Base-by-base conservation (phyloP, 2,113 vertebrate species). In the Crotalus horridus region DNA sequence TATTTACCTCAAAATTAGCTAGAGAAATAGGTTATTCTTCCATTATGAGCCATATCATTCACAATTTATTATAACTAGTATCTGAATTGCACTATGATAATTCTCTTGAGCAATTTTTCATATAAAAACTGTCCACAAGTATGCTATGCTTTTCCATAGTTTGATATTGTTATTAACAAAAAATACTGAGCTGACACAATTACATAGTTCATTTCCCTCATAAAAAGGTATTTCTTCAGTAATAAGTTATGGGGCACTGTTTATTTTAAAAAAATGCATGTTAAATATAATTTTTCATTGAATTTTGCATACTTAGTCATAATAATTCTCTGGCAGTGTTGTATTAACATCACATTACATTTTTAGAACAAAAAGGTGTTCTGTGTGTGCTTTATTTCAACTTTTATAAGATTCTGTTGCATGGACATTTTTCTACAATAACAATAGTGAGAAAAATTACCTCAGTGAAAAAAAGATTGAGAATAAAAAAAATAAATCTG, bases 281-380 rank as follows among this genome's bases (percentile, higher is more conserved):
- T 91, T 93, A 89, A 91, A 88, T 86, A 93, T 91, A 59, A 91
- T 96, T 95, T 97, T 96, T 96, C 94, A 95, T 39, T 88, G 74
- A 85, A 74, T 24, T 91, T 93, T 90, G 95, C 97, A 91, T 93
- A 96, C 95, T 93, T 94, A 96, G 95, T 95, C 96, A 96, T 88
- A 88, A 20, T 93, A 90, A 91, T 43, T 85, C 85, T 96, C 93
- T 95, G 58, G 94, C 92, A 94, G 43, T 95, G 95, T 94, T 92
- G 95, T 56, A 91, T 91, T 94, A 88, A 24, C 89, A 93, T 88
- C 93, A 97, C 95, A 96, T 97, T 96, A 87, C 85, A 91, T 87
- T 89, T 90, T 92, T 93, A 24, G 81, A 90, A 88, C 91, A 24
- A 90, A 94, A 90, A 87, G 15, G n/a, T 85, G 1, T 51, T 48